Conservation (phyloP, 1,140 invertebrate species). For the Piezodorus guildinii region DNA sequence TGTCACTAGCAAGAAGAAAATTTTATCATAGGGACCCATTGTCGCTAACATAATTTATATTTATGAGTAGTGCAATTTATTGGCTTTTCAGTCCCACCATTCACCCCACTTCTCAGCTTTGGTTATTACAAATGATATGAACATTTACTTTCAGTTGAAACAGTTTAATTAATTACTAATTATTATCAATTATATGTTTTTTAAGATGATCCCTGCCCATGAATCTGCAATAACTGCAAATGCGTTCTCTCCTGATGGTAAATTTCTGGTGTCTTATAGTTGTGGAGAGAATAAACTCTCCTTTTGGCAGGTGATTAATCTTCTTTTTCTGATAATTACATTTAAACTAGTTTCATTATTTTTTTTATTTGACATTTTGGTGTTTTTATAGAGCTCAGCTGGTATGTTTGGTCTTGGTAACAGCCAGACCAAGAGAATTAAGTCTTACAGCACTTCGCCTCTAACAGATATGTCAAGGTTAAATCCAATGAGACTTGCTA, state of each 20-base stretch:
- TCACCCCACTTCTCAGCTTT: no score
- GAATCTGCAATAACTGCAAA: slow-evolving; percentile 76
- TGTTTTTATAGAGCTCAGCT: slow-evolving; percentile 45
- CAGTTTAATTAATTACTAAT: not conserved
- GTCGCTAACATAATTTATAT: no score
- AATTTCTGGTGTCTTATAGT: slow-evolving; percentile 91
- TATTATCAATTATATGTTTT: not conserved
- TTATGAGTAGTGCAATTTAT: no score
- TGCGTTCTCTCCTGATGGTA: slow-evolving; percentile 93
- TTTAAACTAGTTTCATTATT: not conserved
- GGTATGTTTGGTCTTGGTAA: slow-evolving; percentile 87
- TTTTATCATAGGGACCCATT: no score
- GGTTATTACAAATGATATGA: no score
- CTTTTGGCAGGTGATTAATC: slow-evolving; percentile 84
- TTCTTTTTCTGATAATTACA: not conserved
- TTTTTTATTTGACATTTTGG: slow-evolving; percentile 13
- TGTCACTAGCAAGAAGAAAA: no score
- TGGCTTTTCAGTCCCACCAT: no score
- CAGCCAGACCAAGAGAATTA: slow-evolving; percentile 81
- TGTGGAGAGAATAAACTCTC: slow-evolving; percentile 88
- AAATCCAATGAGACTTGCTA: slow-evolving; percentile 76
- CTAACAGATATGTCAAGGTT: slow-evolving; percentile 75
- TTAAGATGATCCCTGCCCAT: slow-evolving; percentile 78
- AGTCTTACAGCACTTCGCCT: slow-evolving; percentile 84
- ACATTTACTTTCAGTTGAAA: no score